Evolutionary conservation across 35 echinoderm and acorn worm genomes (phyloP), one percentile per base, ranked within the genome.

Genomic region (Lytechinus variegatus): DNA sequence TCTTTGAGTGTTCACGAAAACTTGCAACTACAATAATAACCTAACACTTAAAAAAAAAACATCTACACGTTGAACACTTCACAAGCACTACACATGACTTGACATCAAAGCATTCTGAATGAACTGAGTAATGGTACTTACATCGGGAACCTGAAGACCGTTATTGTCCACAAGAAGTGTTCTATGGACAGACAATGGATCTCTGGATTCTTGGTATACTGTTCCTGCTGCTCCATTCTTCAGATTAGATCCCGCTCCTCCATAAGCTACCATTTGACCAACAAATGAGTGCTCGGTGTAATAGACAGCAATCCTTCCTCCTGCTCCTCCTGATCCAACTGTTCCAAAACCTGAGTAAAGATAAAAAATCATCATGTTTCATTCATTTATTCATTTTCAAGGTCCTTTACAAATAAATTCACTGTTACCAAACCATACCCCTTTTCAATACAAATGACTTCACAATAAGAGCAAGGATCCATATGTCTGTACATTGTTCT

Each of bases 251-350:
- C 95, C 96, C 10, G 55, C 29, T 33, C 97, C 97, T 27, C 97
- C 97, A 91, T 97, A 97, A 5, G 96, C 44, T 10, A 94, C 94
- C 19, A 98, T 90, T 6, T 56, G 21, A 13, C 97, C 97, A 10
- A 53, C 55, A 94, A 96, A 98, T 27, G 61, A 94, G 89, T 97
- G 94, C 1, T 94, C 51, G 2, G 56, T 89, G 54, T 93, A 95
- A 60, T 96, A 97, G n/a, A 97, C 52, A n/a, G 96, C 97, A 72
- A 98, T 97, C 12, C 97, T 96, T 9, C 97, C 97, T 92, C 97
- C 97, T 86, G 95, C 95, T n/a, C 97, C 97, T 87, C 97, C 97
- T 56, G 95, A 95, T 94, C 97, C 96, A 0, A 8, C 16, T 55
- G 33, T 89, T 10, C 95, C 94, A 91, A 8, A 27, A 87, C 96